Base-by-base conservation (phyloP, 2,113 vertebrate species). In the Cnemophilus loriae region DNA sequence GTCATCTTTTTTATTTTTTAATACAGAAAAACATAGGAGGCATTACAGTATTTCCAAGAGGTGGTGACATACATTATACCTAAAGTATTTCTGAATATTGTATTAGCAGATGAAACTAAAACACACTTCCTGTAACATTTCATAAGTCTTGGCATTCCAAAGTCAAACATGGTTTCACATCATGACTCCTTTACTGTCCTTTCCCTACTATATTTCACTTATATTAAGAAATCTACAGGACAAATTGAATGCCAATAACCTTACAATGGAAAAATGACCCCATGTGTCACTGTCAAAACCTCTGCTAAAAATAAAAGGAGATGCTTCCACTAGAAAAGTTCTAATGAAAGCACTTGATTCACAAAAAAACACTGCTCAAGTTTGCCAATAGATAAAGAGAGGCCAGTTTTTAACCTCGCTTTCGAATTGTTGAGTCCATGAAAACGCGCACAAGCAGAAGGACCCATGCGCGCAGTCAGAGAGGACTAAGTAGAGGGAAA, bases 1-100 rank as follows among this genome's bases (percentile, higher is more conserved):
- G 6, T 14, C 0, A 0, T 15, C 5, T n/a, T 21, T 47, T 30
- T 49, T 49, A 39, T n/a, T 87, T 55, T 68, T 27, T 9, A 26
- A 33, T 35, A 74, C 4, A 47, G 24, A 44, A 57, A 60, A 65
- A 55, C 8, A 53, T 5, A n/a, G 28, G 9, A 37, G 5, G 24
- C 8, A 76, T 52, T 59, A 64, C 20, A 39, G 0, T 23, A 87
- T 69, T 79, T 68, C 22, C 32, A 87, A 76, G 32, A 41, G 6
- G 19, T 56, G 33, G 32, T 17, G 10, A 22, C 4, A 59, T 4
- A 50, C 1, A 3, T 19, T 47, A 80, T 1, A 63, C 4, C 7
- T 23, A 0, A 70, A 56, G 5, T 56, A 44, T 23, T 78, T 70
- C 30, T 63, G 23, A 12, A 71, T 18, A 65, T 2, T 37, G 3